These are phyloP conservation scores for Galerucella nymphaeae DNA, from an alignment of 2,888 invertebrate species.

Conservation along the genomic window DNA sequence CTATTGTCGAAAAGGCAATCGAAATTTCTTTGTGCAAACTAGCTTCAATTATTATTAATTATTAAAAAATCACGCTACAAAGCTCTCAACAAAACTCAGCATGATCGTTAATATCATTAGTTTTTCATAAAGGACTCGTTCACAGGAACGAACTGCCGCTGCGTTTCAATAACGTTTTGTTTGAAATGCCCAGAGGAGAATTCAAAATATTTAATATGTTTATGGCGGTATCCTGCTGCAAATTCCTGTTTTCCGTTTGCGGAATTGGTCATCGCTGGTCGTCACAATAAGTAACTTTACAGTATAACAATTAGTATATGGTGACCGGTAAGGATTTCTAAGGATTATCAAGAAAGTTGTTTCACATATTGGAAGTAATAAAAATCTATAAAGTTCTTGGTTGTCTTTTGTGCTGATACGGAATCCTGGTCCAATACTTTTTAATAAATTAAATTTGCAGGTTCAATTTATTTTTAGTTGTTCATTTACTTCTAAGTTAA, in stretches of 20 bases:
- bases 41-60: too few relatives aligned
- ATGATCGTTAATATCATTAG: neutral
- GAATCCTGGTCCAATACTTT: too few relatives aligned
- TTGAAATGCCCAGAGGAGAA: conserved; percentile 19
- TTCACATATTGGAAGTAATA: too few relatives aligned
- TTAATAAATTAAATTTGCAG: too few relatives aligned
- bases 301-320: neutral
- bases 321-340: neutral
- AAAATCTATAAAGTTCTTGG: neutral
- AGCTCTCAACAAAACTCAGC: neutral
- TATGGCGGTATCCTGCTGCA: conserved; percentile 8
- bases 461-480: too few relatives aligned
- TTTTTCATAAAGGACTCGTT: neutral
- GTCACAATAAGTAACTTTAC: conserved; percentile 1
- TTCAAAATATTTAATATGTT: conserved; percentile 31
- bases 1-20: too few relatives aligned
- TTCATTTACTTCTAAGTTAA: too few relatives aligned
- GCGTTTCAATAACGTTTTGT: conserved; percentile 24
- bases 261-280: neutral
- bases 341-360: neutral
- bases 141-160: neutral
- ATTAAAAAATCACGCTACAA: neutral
- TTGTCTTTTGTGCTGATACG: too few relatives aligned
- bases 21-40: too few relatives aligned
- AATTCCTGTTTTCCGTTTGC: conserved; percentile 18